A percentile compares a stretch with the other conserved stretches of the same genome.
Evolutionary conservation across 2,888 invertebrate genomes (phyloP).

Genomic region (Acleris sparsana): DNA sequence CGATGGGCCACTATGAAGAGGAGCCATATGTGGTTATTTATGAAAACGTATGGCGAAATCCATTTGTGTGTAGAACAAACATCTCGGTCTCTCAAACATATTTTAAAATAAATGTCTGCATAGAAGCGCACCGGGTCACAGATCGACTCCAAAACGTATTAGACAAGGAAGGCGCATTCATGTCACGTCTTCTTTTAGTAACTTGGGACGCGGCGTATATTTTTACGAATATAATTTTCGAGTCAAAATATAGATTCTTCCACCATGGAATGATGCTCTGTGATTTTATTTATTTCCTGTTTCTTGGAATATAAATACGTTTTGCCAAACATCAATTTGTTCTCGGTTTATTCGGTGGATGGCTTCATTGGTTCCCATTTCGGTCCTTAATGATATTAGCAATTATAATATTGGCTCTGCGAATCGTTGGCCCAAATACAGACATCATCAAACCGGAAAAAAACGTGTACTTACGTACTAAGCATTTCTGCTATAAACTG

Average conservation of each 20-base stretch:
- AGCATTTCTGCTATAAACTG: no score
- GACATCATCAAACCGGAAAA: slow-evolving; percentile 6
- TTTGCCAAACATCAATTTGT: slow-evolving; percentile 16
- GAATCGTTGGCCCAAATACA: slow-evolving; percentile 1
- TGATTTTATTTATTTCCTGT: slow-evolving; percentile 2
- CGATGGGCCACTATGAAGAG: no score
- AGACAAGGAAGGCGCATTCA: slow-evolving; percentile 6
- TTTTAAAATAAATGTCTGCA: no score
- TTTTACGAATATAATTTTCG: slow-evolving; percentile 4
- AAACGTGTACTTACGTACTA: background rate
- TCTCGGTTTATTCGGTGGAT: slow-evolving; percentile 6
- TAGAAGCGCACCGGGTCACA: no score
- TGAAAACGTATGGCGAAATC: background rate
- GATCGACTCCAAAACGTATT: slow-evolving; percentile 5
- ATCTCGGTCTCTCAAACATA: background rate
- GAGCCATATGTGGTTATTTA: no score
- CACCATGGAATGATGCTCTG: background rate
- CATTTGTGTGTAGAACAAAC: background rate
- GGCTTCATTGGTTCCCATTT: slow-evolving; percentile 15
- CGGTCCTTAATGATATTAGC: slow-evolving; percentile 16
- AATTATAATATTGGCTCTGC: slow-evolving; percentile 10
- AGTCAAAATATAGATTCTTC: background rate
- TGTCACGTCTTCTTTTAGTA: slow-evolving; percentile 3
- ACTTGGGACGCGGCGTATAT: background rate
- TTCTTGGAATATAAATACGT: background rate